Conservation (phyloP, 2,113 vertebrate species). For the Onychorhynchus coronatus region DNA sequence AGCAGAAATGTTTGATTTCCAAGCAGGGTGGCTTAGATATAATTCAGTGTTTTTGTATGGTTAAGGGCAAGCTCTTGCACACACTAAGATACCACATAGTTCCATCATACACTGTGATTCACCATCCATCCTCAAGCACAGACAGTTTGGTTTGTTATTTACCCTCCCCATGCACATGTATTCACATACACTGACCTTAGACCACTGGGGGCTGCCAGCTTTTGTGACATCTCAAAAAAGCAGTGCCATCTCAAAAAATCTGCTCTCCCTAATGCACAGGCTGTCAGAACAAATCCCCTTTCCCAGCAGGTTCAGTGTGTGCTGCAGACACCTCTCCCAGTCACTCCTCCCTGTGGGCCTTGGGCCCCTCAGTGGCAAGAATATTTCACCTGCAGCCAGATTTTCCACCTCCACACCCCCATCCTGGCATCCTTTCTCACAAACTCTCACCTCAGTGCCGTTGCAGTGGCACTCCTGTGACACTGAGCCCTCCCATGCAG, state of each 20-base stretch:
- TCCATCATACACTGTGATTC: neutral
- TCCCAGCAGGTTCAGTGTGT: neutral
- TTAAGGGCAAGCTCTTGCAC: neutral
- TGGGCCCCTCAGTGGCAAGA: neutral
- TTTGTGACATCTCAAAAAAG: neutral
- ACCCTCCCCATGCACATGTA: rapidly evolving
- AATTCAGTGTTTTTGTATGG: neutral
- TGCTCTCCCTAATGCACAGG: neutral
- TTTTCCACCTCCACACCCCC: neutral
- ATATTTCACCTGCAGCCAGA: neutral
- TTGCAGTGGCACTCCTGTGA: neutral
- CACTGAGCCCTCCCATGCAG: neutral
- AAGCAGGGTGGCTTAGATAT: neutral
- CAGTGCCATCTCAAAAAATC: neutral
- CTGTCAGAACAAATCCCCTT: neutral
- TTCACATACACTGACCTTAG: neutral
- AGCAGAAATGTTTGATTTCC: neutral
- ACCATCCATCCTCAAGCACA: neutral
- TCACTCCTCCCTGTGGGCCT: neutral
- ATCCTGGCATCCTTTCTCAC: neutral
- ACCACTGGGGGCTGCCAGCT: neutral
- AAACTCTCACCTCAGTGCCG: neutral
- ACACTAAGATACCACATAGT: neutral
- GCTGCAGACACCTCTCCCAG: neutral
- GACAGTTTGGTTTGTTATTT: neutral